Evolutionary conservation across 2,113 vertebrate genomes (phyloP).

Genomic region (Lipophrys pholis): DNA sequence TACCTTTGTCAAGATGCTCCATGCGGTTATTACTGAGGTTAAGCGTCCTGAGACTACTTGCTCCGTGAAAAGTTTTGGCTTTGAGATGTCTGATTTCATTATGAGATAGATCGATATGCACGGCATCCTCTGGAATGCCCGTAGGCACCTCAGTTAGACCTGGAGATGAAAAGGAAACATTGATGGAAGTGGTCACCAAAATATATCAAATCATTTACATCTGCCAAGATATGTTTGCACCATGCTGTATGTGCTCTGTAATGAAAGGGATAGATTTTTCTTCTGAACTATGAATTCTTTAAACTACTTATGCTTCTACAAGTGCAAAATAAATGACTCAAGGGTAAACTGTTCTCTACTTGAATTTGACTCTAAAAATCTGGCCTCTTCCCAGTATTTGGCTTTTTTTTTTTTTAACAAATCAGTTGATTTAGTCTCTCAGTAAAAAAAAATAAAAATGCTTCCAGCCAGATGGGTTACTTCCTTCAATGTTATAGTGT

Average conservation of each 20-base stretch:
- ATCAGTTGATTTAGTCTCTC: conserved; percentile 16
- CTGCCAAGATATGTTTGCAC: background rate
- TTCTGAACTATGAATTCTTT: background rate
- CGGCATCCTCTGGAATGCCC: conserved; percentile 89
- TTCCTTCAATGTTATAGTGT: conserved; percentile 8
- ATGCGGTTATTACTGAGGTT: conserved; percentile 92
- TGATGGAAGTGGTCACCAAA: background rate
- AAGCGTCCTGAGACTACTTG: conserved; percentile 88
- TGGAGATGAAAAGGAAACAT: conserved; percentile 63
- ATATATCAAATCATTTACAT: conserved; percentile 13
- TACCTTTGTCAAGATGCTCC: conserved; percentile 90
- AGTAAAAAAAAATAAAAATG: no score
- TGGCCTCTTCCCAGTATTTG: background rate
- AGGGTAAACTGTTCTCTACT: background rate
- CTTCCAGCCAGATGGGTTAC: background rate
- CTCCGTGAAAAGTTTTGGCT: conserved; percentile 88
- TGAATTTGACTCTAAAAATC: conserved; percentile 20
- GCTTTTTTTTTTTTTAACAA: background rate
- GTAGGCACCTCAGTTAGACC: conserved; percentile 91
- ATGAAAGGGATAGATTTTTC: no score
- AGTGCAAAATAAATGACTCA: background rate
- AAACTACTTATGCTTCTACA: no score
- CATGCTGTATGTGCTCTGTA: no score
- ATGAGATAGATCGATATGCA: conserved; percentile 91
- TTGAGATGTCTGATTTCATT: conserved; percentile 91